Evolutionary conservation across 1,140 invertebrate species (phyloP).

Genomic region (Ptiloglossa arizonensis): DNA sequence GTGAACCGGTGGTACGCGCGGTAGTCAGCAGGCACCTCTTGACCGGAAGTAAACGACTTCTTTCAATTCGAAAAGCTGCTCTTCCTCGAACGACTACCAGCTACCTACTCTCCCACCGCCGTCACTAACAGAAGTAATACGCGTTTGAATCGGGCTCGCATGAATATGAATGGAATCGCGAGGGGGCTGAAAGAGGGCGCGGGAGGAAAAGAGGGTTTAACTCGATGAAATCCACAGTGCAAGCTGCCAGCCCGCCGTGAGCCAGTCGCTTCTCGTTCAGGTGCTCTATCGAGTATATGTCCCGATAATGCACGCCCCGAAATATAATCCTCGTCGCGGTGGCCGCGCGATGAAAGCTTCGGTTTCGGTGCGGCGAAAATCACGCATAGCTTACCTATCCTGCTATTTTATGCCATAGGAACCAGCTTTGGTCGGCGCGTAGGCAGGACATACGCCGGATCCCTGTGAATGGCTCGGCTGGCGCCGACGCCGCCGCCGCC

Average conservation of each 20-base stretch:
- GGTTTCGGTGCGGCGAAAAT: constrained; percentile 60
- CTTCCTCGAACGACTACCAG: constrained; percentile 30
- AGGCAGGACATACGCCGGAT: constrained; percentile 45
- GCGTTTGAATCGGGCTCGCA: constrained; percentile 58
- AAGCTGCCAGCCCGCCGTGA: constrained; percentile 8
- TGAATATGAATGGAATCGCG: constrained; percentile 62
- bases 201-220: constrained; percentile 51
- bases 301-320: constrained; percentile 68
- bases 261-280: constrained; percentile 34
- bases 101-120: no score
- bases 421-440: constrained; percentile 37
- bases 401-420: constrained; percentile 30
- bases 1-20: constrained; percentile 13
- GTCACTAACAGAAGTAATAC: constrained; percentile 65
- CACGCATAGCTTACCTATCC: constrained; percentile 50
- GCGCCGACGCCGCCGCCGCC: no score
- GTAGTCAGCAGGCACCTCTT: constrained; percentile 45
- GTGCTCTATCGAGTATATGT: constrained; percentile 57
- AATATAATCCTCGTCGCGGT: constrained; percentile 69
- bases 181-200: background rate
- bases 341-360: constrained; percentile 50
- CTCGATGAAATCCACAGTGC: constrained; percentile 55
- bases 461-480: constrained; percentile 55
- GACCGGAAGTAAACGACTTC: constrained; percentile 51
- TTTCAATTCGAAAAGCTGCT: constrained; percentile 34